Percentiles rank a stretch among this genome's conserved stretches.
Conservation (phyloP, 2,113 vertebrate genomes). For the Cynocephalus volans region DNA sequence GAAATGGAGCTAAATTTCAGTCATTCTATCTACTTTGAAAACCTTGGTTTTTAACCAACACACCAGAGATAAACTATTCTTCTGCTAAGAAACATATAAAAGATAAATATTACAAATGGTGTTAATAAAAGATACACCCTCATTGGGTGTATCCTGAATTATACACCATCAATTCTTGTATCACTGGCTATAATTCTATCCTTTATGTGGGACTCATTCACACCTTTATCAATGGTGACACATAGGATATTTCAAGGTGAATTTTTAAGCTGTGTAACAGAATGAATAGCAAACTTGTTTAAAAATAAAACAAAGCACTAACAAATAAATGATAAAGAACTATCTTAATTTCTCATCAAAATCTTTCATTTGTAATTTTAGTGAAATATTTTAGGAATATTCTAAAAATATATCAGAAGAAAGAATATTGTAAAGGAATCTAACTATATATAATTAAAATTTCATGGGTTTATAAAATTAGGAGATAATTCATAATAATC, state of each 20-base stretch:
- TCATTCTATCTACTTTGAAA: background rate
- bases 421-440: background rate
- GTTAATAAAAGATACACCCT: background rate
- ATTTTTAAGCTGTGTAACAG: background rate
- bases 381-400: conserved; percentile 15
- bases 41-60: background rate
- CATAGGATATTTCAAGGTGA: background rate
- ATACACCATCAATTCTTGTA: background rate
- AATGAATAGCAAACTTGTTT: background rate
- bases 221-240: background rate
- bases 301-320: background rate
- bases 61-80: background rate
- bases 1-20: background rate
- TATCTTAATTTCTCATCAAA: conserved; percentile 26
- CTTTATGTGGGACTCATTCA: background rate
- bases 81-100: background rate
- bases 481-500: background rate
- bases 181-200: background rate
- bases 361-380: background rate
- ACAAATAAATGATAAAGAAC: background rate
- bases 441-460: background rate
- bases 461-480: background rate
- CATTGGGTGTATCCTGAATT: background rate
- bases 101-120: background rate
- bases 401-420: background rate